Evolutionary conservation across 2,888 invertebrate genomes (phyloP), one percentile per base, ranked within the genome.

Genomic region (Rhagonycha lutea): DNA sequence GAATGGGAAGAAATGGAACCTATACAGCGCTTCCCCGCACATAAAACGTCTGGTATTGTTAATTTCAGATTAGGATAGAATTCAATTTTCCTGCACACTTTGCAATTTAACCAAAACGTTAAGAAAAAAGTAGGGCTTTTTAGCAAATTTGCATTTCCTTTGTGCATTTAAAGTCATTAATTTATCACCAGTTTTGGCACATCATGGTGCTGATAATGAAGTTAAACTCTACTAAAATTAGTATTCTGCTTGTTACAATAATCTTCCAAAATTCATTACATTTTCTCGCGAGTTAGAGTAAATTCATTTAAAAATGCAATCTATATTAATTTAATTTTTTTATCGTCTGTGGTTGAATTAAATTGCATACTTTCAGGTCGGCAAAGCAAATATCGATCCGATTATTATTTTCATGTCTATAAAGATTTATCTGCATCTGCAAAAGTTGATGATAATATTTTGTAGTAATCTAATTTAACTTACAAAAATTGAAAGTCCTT

Each of bases 401-500:
- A 47, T 47, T 47, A 47, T 18, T n/a, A n/a, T 47, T 47, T n/a
- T 47, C 47, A 47, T 47, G 47, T 47, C 47, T 47, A n/a, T 47
- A 47, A 47, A n/a, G n/a, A 47, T 47, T 47, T 47, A 47, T 47
- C 47, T 47, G n/a, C n/a, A n/a, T 47, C 47, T 47, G 47, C 47
- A 47, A 47, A 47, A 47, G n/a, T 47, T 47, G n/a, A 47, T 47
- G 47, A 47, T 47, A n/a, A 12, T 47, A 47, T n/a, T 47, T n/a
- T 47, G 47, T n/a, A 47, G 47, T n/a, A 47, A 47, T 47, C 47
- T 47, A 47, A 47, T 47, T n/a, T 47, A 47, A 47, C 47, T 47
- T 47, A 47, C n/a, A 47, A 47, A 47, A 47, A 47, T 47, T 47
- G n/a, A 75, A 77, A 77, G 72, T 61, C 67, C 70, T 75, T 75